Evolutionary conservation across 2,113 vertebrate species (phyloP).

Genomic region (Mohoua ochrocephala): DNA sequence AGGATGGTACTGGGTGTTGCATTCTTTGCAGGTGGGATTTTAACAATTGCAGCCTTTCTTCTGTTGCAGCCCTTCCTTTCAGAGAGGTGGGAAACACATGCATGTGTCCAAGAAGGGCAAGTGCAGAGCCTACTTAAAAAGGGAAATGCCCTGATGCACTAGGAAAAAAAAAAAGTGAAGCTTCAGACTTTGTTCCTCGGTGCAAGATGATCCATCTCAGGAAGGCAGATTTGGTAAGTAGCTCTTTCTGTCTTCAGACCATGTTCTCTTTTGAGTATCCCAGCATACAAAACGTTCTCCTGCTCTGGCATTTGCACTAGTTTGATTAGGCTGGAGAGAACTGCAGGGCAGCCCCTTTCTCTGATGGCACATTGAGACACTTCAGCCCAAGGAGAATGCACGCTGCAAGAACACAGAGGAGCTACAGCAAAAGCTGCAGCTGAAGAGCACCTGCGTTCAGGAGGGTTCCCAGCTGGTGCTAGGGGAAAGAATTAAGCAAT

Average conservation of each 20-base stretch:
- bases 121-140: not conserved
- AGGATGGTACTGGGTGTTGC: not conserved
- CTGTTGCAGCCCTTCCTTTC: not conserved
- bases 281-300: not conserved
- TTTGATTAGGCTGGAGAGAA: not conserved
- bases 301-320: not conserved
- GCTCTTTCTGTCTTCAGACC: not conserved
- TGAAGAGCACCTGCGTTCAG: not conserved
- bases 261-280: not conserved
- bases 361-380: not conserved
- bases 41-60: not conserved
- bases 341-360: not conserved
- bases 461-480: not conserved
- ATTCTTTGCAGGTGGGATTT: not conserved
- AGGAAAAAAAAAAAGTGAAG: not conserved
- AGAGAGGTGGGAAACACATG: not conserved
- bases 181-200: not conserved
- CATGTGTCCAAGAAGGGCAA: not conserved
- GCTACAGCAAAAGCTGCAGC: not conserved
- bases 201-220: not conserved
- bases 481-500: not conserved
- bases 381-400: not conserved
- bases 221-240: not conserved
- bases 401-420: not conserved
- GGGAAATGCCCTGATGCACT: not conserved